A percentile compares a stretch with the other conserved stretches of the same genome.
Conservation (phyloP, 2,888 invertebrate genomes). For the Sarcophaga rosellei region DNA sequence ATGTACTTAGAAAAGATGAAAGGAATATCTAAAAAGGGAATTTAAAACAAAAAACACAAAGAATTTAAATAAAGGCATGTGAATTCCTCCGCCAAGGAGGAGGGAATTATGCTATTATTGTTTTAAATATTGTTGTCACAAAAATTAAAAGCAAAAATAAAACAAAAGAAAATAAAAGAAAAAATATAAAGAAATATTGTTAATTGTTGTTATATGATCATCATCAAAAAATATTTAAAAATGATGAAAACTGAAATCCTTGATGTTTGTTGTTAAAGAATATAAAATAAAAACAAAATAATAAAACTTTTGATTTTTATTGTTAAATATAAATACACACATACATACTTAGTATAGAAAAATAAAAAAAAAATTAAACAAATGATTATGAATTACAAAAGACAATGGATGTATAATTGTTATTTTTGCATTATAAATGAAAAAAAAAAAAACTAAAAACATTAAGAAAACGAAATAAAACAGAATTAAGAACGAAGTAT, state of each 20-base stretch:
- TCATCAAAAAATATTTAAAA: slow-evolving; percentile 54
- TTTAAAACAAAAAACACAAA: slow-evolving; percentile 5
- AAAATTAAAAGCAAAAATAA: slow-evolving; percentile 26
- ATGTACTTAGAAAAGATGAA: slow-evolving; percentile 40
- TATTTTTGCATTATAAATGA: slow-evolving; percentile 40
- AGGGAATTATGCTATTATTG: slow-evolving; percentile 41
- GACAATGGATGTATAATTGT: slow-evolving; percentile 44
- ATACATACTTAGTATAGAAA: not conserved
- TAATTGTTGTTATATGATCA: slow-evolving; percentile 65
- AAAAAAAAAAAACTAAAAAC: not conserved
- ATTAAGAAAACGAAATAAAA: slow-evolving; percentile 6
- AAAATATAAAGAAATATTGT: slow-evolving; percentile 41
- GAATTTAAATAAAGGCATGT: slow-evolving; percentile 13
- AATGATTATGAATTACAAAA: slow-evolving; percentile 11
- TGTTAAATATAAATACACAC: slow-evolving; percentile 44
- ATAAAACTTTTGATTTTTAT: slow-evolving; percentile 43
- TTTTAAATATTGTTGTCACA: slow-evolving; percentile 64
- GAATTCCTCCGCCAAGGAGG: slow-evolving; percentile 26
- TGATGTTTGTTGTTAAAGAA: slow-evolving; percentile 64
- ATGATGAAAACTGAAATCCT: slow-evolving; percentile 41
- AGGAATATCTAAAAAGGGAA: not conserved
- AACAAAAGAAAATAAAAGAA: slow-evolving; percentile 25
- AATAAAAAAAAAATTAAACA: not conserved
- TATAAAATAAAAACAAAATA: slow-evolving; percentile 24
- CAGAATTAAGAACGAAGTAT: not conserved